A percentile compares a stretch with the other conserved stretches of the same genome.
These are phyloP conservation scores for Hydropsyche tenuis DNA, from an alignment of 1,140 invertebrate species.

Conservation along the genomic window DNA sequence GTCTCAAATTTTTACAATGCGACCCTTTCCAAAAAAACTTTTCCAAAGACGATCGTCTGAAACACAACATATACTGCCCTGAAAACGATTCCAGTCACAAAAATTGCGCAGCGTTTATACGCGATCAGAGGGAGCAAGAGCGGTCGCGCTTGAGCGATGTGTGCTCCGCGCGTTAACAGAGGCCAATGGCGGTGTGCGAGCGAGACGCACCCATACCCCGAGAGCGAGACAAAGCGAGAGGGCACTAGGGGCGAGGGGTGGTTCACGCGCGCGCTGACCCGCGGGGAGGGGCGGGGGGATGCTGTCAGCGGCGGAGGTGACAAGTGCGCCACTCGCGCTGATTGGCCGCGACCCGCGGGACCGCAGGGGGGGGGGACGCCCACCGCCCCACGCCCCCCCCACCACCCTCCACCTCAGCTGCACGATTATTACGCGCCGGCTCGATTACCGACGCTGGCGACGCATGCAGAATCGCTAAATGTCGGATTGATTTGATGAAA, in stretches of 20 bases:
- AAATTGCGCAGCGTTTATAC: no score
- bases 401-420: background rate
- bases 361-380: no score
- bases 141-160: no score
- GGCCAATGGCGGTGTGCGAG: conserved; percentile 21
- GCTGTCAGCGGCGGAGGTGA: conserved; percentile 49
- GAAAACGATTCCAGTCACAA: no score
- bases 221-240: conserved; percentile 9
- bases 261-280: background rate
- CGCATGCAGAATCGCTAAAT: background rate
- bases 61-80: no score
- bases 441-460: background rate
- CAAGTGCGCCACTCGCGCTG: conserved; percentile 50
- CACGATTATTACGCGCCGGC: background rate
- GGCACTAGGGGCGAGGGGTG: conserved; percentile 6
- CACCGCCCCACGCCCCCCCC: background rate
- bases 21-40: no score
- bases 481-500: no score
- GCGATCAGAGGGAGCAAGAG: no score
- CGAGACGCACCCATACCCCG: conserved; percentile 7
- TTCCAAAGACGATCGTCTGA: no score
- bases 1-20: no score
- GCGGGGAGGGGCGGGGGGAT: conserved; percentile 19
- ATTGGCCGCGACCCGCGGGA: conserved; percentile 45
- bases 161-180: conserved; percentile 1